Evolutionary conservation across 92 coral and sea anemone species (phyloP).

Genomic region (Ricordea florida): DNA sequence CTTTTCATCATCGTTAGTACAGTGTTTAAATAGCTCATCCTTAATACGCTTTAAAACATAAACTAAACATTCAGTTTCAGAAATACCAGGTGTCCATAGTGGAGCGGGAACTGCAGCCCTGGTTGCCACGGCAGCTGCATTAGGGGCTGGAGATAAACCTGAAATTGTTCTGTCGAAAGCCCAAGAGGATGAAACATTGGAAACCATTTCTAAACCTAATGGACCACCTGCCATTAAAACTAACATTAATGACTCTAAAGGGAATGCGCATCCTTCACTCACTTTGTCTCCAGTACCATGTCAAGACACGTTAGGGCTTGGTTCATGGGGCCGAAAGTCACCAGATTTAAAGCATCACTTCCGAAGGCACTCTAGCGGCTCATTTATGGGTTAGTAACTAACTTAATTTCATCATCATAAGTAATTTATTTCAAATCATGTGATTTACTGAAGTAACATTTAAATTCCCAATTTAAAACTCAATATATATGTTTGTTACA

Average conservation of each 20-base stretch:
- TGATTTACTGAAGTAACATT: too few relatives aligned
- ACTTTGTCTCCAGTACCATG: conserved; percentile 64
- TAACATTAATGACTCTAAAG: conserved; percentile 62
- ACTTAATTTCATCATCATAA: conserved; percentile 6
- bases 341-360: conserved; percentile 88
- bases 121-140: conserved; percentile 97
- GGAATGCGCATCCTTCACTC: conserved; percentile 57
- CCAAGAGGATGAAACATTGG: conserved; percentile 78
- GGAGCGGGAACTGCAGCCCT: conserved; percentile 99
- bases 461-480: too few relatives aligned
- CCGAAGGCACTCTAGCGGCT: conserved; percentile 93
- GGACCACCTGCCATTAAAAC: conserved; percentile 36
- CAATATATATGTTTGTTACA: too few relatives aligned
- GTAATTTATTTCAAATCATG: too few relatives aligned
- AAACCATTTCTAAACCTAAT: conserved; percentile 63
- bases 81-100: conserved; percentile 97
- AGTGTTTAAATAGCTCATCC: too few relatives aligned
- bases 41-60: conserved; percentile 18
- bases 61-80: conserved; percentile 88
- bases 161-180: conserved; percentile 85
- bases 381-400: conserved; percentile 89
- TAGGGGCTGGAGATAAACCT: conserved; percentile 87
- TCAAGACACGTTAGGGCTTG: conserved; percentile 81
- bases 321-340: conserved; percentile 79
- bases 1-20: too few relatives aligned